A percentile compares a stretch with the other conserved stretches of the same genome.
These are phyloP conservation scores for Diorhabda elongata DNA, from an alignment of 1,140 invertebrate genomes.

Conservation along the genomic window DNA sequence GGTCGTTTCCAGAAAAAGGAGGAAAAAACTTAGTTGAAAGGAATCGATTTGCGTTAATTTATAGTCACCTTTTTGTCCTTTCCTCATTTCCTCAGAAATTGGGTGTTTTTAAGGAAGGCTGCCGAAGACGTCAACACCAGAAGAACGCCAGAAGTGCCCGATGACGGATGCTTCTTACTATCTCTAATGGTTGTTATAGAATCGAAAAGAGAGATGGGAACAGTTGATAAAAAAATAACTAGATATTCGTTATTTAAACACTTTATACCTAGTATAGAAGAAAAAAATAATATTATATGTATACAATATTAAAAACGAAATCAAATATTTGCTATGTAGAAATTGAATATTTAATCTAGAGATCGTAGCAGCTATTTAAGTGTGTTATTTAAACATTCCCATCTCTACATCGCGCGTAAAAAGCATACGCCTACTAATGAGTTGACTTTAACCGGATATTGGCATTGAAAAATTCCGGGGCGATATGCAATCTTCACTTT, in stretches of 20 bases:
- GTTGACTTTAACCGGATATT: conserved; percentile 6
- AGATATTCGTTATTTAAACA: too few species aligned
- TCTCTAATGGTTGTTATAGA: conserved; percentile 5
- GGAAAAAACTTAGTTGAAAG: background rate
- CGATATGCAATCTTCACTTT: conserved; percentile 13
- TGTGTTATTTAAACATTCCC: too few species aligned
- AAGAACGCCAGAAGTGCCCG: conserved; percentile 2
- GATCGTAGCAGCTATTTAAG: too few species aligned
- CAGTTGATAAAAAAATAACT: too few species aligned
- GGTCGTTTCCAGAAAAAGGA: background rate
- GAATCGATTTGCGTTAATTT: conserved; percentile 7
- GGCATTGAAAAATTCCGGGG: conserved; percentile 8
- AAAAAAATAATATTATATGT: too few species aligned
- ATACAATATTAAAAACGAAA: too few species aligned
- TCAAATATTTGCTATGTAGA: too few species aligned
- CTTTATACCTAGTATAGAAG: too few species aligned
- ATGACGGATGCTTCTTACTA: conserved; percentile 11
- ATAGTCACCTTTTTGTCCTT: background rate
- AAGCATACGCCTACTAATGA: conserved; percentile 8
- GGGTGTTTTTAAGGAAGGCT: conserved; percentile 6
- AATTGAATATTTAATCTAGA: too few species aligned
- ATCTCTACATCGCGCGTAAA: background rate
- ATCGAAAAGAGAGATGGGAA: too few species aligned
- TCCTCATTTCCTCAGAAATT: conserved; percentile 12
- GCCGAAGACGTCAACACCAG: conserved; percentile 8